Conservation (phyloP, 2,888 invertebrate species). For the Torymus texanus region DNA sequence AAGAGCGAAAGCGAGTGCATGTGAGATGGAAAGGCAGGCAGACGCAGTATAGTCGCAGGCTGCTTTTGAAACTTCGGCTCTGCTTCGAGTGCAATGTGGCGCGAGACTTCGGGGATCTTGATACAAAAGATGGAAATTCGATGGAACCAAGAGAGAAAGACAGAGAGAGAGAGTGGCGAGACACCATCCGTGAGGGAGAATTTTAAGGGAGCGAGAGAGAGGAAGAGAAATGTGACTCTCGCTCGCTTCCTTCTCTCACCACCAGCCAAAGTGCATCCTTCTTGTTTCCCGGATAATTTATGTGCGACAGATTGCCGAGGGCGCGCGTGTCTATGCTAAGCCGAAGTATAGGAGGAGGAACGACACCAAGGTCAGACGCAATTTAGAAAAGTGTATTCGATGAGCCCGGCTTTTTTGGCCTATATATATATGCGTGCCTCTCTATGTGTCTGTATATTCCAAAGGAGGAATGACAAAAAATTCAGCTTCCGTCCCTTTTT, state of each 20-base stretch:
- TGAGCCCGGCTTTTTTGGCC: neutral
- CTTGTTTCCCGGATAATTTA: constrained; percentile 50
- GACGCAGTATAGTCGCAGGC: neutral
- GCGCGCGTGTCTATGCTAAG: constrained; percentile 1
- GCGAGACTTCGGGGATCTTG: constrained; percentile 33
- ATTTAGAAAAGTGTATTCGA: constrained; percentile 48
- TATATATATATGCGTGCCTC: neutral
- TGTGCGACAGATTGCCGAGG: constrained; percentile 51
- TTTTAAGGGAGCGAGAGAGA: constrained; percentile 11
- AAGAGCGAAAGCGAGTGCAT: constrained; percentile 8
- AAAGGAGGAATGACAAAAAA: constrained; percentile 12
- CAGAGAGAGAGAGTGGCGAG: constrained; percentile 21
- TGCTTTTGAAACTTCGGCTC: constrained; percentile 40
- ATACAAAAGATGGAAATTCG: constrained; percentile 53
- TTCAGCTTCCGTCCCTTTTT: constrained; percentile 32
- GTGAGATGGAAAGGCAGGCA: constrained; percentile 20
- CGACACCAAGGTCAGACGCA: constrained; percentile 36
- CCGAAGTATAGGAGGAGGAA: neutral
- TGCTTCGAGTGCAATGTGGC: constrained; percentile 46
- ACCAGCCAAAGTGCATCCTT: constrained; percentile 40
- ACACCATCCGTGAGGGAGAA: constrained; percentile 11
- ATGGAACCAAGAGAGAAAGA: constrained; percentile 1
- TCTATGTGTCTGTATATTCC: neutral
- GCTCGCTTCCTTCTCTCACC: neutral
- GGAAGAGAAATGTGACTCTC: constrained; percentile 27